Conservation (phyloP, 2,113 vertebrate species). For the Xenopus laevis region DNA sequence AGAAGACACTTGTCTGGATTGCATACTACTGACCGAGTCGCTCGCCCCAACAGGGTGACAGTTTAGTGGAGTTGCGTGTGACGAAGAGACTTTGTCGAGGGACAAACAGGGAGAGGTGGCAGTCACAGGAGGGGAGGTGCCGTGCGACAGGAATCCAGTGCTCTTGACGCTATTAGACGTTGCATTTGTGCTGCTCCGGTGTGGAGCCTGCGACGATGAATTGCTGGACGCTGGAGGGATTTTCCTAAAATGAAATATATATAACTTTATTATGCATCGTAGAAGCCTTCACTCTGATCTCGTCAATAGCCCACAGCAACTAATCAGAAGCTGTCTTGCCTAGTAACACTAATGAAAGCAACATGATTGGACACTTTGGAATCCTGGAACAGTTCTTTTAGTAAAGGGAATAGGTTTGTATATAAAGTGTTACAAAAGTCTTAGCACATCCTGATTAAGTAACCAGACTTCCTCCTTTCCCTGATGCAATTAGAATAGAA, state of each 20-base stretch:
- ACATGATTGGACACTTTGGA: too few relatives aligned
- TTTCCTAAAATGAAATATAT: slow-evolving; percentile 70
- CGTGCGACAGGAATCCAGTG: slow-evolving; percentile 75
- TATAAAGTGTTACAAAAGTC: too few relatives aligned
- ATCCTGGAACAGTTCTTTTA: too few relatives aligned
- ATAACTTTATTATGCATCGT: too few relatives aligned
- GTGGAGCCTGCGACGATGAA: slow-evolving; percentile 54
- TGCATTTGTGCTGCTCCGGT: slow-evolving; percentile 81
- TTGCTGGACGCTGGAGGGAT: slow-evolving; percentile 86
- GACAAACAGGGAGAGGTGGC: slow-evolving; percentile 75
- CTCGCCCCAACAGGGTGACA: slow-evolving; percentile 77
- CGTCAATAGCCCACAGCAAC: too few relatives aligned
- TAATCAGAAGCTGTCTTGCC: too few relatives aligned
- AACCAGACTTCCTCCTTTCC: too few relatives aligned
- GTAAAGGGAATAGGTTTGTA: too few relatives aligned
- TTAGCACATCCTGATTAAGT: too few relatives aligned
- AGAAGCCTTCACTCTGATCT: too few relatives aligned
- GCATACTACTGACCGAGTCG: slow-evolving; percentile 85
- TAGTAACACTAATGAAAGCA: too few relatives aligned
- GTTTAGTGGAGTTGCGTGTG: slow-evolving; percentile 91
- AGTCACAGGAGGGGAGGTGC: slow-evolving; percentile 66
- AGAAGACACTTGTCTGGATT: slow-evolving; percentile 90
- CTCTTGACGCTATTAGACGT: slow-evolving; percentile 68
- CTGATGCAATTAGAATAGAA: too few relatives aligned
- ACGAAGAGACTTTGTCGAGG: slow-evolving; percentile 75